Conservation (phyloP, 2,888 invertebrate species). For the Bibio marci region DNA sequence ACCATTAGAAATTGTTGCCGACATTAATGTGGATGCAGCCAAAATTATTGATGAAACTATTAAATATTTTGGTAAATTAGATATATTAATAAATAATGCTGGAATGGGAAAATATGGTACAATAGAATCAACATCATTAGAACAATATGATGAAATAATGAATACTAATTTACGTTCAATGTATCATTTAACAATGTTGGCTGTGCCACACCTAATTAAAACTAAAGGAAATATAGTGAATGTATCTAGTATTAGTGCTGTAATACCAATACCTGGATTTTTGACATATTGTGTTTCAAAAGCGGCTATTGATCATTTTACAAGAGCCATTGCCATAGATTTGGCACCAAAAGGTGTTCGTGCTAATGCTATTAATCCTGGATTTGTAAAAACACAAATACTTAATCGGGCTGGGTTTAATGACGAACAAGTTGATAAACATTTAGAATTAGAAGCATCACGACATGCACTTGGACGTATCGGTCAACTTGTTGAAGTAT, state of each 20-base stretch:
- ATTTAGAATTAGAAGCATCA: slow-evolving; percentile 64
- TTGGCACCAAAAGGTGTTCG: slow-evolving; percentile 65
- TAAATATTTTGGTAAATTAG: too few relatives aligned
- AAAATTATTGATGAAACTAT: too few relatives aligned
- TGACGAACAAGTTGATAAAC: slow-evolving; percentile 63
- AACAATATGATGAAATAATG: slow-evolving; percentile 80
- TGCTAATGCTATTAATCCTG: slow-evolving; percentile 87
- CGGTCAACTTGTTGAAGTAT: slow-evolving; percentile 72
- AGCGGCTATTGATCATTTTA: slow-evolving; percentile 87
- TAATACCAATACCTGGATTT: slow-evolving; percentile 77
- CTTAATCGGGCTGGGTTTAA: slow-evolving; percentile 75
- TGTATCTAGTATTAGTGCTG: slow-evolving; percentile 86
- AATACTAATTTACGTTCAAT: slow-evolving; percentile 74
- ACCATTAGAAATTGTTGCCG: slow-evolving; percentile 24
- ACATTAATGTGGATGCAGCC: too few relatives aligned
- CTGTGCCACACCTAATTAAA: slow-evolving; percentile 69
- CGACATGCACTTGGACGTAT: slow-evolving; percentile 87
- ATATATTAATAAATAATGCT: too few relatives aligned
- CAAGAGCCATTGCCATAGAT: slow-evolving; percentile 80
- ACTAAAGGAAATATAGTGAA: slow-evolving; percentile 83
- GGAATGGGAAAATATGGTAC: too few relatives aligned
- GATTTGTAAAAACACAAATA: slow-evolving; percentile 75
- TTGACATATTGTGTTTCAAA: slow-evolving; percentile 88
- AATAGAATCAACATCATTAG: slow-evolving; percentile 67
- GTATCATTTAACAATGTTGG: slow-evolving; percentile 69